A percentile compares a stretch with the other conserved stretches of the same genome.
Evolutionary conservation across 2,113 vertebrate species (phyloP).

Genomic region (Lycaon pictus): DNA sequence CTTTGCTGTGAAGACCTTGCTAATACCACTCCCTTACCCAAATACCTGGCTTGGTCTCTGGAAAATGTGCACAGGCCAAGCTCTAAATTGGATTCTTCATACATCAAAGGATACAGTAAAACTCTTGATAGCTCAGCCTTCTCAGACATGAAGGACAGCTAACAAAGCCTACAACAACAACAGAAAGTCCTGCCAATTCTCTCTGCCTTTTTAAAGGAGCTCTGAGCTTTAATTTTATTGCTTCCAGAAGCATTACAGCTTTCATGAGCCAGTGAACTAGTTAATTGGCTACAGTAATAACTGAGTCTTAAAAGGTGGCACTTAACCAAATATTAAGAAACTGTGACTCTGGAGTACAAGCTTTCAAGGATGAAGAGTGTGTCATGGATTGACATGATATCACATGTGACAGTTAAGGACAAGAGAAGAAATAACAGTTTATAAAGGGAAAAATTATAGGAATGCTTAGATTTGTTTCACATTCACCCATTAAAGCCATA

Average conservation of each 20-base stretch:
- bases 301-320: conserved; percentile 48
- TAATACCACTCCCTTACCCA: background rate
- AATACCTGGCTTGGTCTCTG: background rate
- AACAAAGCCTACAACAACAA: background rate
- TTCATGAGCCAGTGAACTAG: conserved; percentile 72
- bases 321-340: conserved; percentile 75
- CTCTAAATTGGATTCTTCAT: conserved; percentile 32
- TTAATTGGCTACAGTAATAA: conserved; percentile 72
- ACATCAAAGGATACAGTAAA: background rate
- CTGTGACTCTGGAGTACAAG: background rate
- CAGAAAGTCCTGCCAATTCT: background rate
- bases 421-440: conserved; percentile 12
- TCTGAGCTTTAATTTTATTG: background rate
- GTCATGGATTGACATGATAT: background rate
- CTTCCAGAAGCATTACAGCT: conserved; percentile 48
- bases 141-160: conserved; percentile 30
- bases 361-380: conserved; percentile 54
- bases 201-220: background rate
- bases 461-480: background rate
- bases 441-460: background rate
- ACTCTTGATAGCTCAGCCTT: background rate
- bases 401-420: conserved; percentile 8
- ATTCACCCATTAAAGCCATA: background rate
- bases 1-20: background rate
- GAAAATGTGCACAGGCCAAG: background rate